Conservation (phyloP, 2,113 vertebrate species). For the Erpornis zantholeuca region DNA sequence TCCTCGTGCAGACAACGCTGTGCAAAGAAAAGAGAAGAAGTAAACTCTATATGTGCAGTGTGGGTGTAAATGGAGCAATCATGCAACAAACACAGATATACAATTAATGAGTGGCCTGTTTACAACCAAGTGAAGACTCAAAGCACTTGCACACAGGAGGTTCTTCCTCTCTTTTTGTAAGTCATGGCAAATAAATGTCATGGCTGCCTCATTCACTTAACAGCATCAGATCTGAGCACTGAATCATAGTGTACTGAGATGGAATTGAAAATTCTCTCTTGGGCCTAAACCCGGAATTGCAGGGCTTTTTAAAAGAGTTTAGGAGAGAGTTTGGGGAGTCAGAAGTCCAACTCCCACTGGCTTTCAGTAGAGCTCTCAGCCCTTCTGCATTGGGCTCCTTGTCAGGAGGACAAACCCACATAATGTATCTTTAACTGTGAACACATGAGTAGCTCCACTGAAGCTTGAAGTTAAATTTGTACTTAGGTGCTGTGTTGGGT, state of each 20-base stretch:
- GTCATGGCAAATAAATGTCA: neutral
- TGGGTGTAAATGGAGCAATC: neutral
- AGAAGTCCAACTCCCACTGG: neutral
- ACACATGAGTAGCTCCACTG: neutral
- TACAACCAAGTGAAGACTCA: neutral
- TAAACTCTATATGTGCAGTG: neutral
- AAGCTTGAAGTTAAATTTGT: neutral
- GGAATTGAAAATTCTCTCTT: neutral
- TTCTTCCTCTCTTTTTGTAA: neutral
- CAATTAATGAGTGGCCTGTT: neutral
- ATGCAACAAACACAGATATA: too few species aligned
- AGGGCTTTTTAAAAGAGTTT: neutral
- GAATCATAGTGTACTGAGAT: neutral
- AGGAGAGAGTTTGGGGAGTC: neutral
- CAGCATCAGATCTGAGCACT: neutral
- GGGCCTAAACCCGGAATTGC: neutral
- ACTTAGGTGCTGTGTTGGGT: neutral
- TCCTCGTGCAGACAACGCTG: neutral
- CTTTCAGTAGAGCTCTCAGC: neutral
- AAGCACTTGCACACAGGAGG: accelerated
- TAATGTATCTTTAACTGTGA: neutral
- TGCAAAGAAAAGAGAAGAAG: neutral
- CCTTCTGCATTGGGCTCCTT: neutral
- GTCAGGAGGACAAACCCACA: neutral
- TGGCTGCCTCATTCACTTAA: neutral